phyloP scores from a whole-genome alignment of 1,140 invertebrate genomes.

The Akabosia matsudoensis region DNA sequence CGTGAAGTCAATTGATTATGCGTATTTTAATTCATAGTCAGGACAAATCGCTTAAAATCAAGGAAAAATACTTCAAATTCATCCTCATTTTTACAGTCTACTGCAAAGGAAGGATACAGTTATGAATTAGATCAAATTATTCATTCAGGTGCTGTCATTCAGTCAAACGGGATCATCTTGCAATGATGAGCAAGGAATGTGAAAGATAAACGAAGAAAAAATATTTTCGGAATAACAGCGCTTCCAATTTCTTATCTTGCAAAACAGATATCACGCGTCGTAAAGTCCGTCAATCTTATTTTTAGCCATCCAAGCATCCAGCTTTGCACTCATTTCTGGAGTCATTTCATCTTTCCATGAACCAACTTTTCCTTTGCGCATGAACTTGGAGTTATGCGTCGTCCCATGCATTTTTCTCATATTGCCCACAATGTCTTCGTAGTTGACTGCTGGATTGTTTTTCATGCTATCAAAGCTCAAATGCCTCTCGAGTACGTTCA shows the following conservation, averaged over 20 bases:
- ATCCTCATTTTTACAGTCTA: too few species aligned
- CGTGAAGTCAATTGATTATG: too few species aligned
- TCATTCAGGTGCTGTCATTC: too few species aligned
- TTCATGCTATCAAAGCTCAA: constrained; percentile 62
- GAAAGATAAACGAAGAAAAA: background rate
- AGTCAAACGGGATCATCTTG: too few species aligned
- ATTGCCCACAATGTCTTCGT: constrained; percentile 51
- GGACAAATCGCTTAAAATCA: too few species aligned
- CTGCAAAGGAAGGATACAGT: too few species aligned
- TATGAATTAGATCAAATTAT: too few species aligned
- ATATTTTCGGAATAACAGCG: background rate
- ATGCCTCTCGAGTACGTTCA: constrained; percentile 50
- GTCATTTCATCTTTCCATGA: constrained; percentile 81
- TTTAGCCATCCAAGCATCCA: constrained; percentile 71
- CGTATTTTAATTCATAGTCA: too few species aligned
- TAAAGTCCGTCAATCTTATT: constrained; percentile 50
- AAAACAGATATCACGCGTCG: constrained; percentile 7
- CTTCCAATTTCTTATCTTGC: too few species aligned
- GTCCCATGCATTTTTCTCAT: constrained; percentile 45
- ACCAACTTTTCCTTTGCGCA: constrained; percentile 75
- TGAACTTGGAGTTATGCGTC: constrained; percentile 58
- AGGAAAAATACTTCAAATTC: too few species aligned
- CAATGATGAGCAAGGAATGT: too few species aligned
- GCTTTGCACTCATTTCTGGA: constrained; percentile 53
- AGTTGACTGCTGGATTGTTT: constrained; percentile 69